These are phyloP conservation scores for Psilopsiagon aymara DNA, from an alignment of 2,113 vertebrate genomes.

Conservation along the genomic window DNA sequence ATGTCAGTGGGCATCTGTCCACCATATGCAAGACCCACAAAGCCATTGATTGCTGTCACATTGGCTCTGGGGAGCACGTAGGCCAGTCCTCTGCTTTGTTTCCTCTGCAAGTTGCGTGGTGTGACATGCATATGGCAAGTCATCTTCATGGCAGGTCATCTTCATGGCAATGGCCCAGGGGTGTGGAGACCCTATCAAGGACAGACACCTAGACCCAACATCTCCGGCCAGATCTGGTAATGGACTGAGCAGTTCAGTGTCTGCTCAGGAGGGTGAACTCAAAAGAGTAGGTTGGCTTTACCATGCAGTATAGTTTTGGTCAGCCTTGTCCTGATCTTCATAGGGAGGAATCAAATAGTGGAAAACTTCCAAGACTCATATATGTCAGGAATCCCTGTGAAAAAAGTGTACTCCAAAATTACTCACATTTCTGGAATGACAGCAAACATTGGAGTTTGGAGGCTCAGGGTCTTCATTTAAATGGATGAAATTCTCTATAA, in stretches of 20 bases:
- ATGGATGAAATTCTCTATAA: neutral
- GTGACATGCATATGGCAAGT: neutral
- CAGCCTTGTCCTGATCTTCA: neutral
- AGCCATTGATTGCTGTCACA: neutral
- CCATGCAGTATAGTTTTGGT: rapidly evolving
- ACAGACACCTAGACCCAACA: neutral
- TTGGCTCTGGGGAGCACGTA: neutral
- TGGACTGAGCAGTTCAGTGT: neutral
- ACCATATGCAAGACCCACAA: rapidly evolving
- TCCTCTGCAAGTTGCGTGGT: neutral
- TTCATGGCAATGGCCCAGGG: neutral
- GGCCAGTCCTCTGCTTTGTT: neutral
- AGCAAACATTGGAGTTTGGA: neutral
- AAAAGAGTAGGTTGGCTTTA: neutral
- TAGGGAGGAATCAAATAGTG: neutral
- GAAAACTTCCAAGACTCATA: neutral
- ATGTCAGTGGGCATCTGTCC: rapidly evolving
- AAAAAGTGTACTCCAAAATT: neutral
- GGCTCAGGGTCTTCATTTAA: neutral
- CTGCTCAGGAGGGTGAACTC: neutral
- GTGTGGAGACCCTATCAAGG: neutral
- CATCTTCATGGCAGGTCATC: neutral
- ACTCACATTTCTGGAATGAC: neutral
- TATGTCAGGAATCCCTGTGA: neutral
- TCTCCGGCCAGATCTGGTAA: neutral